These are phyloP conservation scores for Mus pahari DNA, from an alignment of 2,113 vertebrate genomes.

Conservation along the genomic window DNA sequence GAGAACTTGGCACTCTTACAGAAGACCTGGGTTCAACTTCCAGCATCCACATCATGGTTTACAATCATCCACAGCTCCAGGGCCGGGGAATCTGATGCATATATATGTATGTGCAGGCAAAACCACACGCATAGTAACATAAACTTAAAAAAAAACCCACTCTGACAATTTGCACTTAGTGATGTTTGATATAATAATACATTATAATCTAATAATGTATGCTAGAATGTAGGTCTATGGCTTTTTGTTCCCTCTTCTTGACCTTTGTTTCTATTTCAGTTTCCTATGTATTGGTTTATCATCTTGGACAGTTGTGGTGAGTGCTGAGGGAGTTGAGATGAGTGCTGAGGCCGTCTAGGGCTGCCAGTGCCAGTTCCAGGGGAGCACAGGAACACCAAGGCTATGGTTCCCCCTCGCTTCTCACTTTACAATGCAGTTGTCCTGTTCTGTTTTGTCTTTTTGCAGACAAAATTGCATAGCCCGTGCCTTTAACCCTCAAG, in stretches of 20 bases:
- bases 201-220: background rate
- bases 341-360: background rate
- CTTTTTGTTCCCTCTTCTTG: background rate
- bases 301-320: background rate
- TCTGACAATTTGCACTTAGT: background rate
- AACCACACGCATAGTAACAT: background rate
- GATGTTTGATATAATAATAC: background rate
- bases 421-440: background rate
- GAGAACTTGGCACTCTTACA: background rate
- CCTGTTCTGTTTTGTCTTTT: background rate
- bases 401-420: background rate
- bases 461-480: background rate
- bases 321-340: background rate
- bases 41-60: background rate
- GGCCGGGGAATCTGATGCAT: background rate
- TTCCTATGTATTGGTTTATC: background rate
- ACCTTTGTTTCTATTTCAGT: background rate
- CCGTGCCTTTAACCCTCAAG: background rate
- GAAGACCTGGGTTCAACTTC: background rate
- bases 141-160: background rate
- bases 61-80: background rate
- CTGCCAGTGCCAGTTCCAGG: background rate
- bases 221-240: background rate
- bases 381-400: background rate
- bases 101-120: background rate